A percentile compares a stretch with the other conserved stretches of the same genome.
These are phyloP conservation scores for Ptilonorhynchus violaceus DNA, from an alignment of 2,113 vertebrate genomes.

Conservation along the genomic window DNA sequence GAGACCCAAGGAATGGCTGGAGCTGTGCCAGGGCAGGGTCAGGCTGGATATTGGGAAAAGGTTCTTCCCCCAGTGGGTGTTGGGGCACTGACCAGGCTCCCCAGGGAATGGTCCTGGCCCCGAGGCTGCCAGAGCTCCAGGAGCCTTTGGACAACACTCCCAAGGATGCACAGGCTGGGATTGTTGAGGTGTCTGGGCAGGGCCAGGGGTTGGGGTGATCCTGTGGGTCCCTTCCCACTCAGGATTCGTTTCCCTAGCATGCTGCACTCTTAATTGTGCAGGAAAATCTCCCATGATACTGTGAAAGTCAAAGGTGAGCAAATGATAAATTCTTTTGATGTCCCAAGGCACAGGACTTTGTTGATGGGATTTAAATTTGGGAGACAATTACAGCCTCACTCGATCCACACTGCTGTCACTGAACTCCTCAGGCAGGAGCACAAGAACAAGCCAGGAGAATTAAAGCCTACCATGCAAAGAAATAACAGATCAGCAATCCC, in stretches of 20 bases:
- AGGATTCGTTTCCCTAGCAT: not conserved
- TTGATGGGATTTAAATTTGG: not conserved
- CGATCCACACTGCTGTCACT: not conserved
- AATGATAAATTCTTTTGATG: not conserved
- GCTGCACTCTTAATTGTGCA: not conserved
- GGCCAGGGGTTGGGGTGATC: rapidly evolving
- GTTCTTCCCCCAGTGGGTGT: not conserved
- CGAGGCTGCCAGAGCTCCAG: not conserved
- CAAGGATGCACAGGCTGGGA: not conserved
- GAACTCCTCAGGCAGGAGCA: not conserved
- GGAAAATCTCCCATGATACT: not conserved
- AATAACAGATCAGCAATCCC: not conserved
- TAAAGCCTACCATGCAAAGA: not conserved
- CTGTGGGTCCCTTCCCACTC: not conserved
- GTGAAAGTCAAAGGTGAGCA: not conserved
- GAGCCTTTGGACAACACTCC: not conserved
- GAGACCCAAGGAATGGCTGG: not conserved
- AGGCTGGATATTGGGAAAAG: rapidly evolving
- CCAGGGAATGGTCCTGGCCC: not conserved
- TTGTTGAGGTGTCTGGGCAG: not conserved
- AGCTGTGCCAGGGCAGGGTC: not conserved
- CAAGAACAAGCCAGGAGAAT: not conserved
- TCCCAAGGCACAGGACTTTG: not conserved
- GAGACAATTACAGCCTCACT: not conserved
- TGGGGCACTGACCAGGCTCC: not conserved